These are phyloP conservation scores for Silvanus unidentatus DNA, from an alignment of 2,888 invertebrate genomes.

Conservation along the genomic window DNA sequence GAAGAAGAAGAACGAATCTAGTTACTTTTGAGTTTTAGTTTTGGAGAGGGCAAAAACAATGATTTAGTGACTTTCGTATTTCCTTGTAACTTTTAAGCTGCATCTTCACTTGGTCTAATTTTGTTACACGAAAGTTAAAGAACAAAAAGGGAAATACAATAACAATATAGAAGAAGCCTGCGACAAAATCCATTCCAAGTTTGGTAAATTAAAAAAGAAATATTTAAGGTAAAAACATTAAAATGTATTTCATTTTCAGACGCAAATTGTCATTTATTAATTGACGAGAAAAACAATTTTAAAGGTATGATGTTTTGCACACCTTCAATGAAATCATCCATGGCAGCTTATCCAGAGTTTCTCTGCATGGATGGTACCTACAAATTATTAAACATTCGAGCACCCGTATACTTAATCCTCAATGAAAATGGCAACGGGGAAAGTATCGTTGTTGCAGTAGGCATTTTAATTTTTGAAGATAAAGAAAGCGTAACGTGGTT, in stretches of 20 bases:
- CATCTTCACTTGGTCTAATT: too few relatives aligned
- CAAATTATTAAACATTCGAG: slow-evolving; percentile 5
- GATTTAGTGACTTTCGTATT: too few relatives aligned
- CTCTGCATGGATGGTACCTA: slow-evolving; percentile 11
- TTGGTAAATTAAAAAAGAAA: background rate
- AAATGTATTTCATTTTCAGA: slow-evolving; percentile 2
- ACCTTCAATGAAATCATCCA: slow-evolving; percentile 2
- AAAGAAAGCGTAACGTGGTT: background rate
- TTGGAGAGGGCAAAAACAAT: too few relatives aligned
- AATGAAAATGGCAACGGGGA: slow-evolving; percentile 12
- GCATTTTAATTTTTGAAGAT: slow-evolving; percentile 7
- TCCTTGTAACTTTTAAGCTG: too few relatives aligned
- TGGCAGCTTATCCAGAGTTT: slow-evolving; percentile 11
- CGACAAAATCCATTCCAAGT: background rate
- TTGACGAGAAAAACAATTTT: slow-evolving; percentile 8
- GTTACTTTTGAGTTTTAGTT: too few relatives aligned
- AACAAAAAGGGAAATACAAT: background rate
- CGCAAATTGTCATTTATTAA: slow-evolving; percentile 8
- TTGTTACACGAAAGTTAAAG: too few relatives aligned
- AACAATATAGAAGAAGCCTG: background rate
- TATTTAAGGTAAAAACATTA: background rate
- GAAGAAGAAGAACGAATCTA: too few relatives aligned
- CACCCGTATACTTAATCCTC: slow-evolving; percentile 11
- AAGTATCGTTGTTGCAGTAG: slow-evolving; percentile 9
- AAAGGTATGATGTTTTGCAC: slow-evolving; percentile 10